phyloP scores from a whole-genome alignment of 2,113 vertebrate genomes.

The Bufo gargarizans region DNA sequence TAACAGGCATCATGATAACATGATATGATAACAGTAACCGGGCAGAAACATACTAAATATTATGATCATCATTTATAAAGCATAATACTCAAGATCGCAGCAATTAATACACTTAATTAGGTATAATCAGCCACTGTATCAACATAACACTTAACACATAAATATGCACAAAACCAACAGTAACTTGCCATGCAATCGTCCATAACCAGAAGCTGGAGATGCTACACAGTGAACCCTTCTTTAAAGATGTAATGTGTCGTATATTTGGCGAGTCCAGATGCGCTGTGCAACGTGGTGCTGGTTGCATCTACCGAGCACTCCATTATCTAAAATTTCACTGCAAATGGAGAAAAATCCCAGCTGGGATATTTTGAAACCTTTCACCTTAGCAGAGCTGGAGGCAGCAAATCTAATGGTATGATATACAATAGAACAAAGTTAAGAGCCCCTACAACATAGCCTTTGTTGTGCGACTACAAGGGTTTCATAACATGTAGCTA shows the following conservation, averaged over 20 bases:
- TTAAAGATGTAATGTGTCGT: slow-evolving; percentile 36
- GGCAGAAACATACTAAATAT: too few relatives aligned
- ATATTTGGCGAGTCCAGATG: slow-evolving; percentile 4
- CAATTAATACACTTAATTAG: background rate
- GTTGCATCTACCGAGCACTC: slow-evolving; percentile 57
- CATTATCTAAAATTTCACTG: slow-evolving; percentile 66
- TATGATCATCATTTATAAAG: too few relatives aligned
- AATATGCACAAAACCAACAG: background rate
- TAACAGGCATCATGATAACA: too few relatives aligned
- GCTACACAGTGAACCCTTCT: background rate
- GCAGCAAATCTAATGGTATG: slow-evolving; percentile 81
- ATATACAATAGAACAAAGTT: slow-evolving; percentile 75
- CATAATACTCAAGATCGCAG: too few relatives aligned
- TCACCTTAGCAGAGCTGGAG: slow-evolving; percentile 69
- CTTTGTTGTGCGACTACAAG: slow-evolving; percentile 71
- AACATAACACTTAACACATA: background rate
- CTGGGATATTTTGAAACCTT: slow-evolving; percentile 68
- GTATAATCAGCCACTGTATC: background rate
- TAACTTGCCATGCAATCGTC: background rate
- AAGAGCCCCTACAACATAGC: slow-evolving; percentile 68
- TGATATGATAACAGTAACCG: too few relatives aligned
- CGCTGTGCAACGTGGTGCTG: background rate
- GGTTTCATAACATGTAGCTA: slow-evolving; percentile 71
- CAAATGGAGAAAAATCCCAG: slow-evolving; percentile 69
- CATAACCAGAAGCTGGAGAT: background rate